These are phyloP conservation scores for Ennomos fuscantarius DNA, from an alignment of 2,888 invertebrate genomes.

Conservation along the genomic window DNA sequence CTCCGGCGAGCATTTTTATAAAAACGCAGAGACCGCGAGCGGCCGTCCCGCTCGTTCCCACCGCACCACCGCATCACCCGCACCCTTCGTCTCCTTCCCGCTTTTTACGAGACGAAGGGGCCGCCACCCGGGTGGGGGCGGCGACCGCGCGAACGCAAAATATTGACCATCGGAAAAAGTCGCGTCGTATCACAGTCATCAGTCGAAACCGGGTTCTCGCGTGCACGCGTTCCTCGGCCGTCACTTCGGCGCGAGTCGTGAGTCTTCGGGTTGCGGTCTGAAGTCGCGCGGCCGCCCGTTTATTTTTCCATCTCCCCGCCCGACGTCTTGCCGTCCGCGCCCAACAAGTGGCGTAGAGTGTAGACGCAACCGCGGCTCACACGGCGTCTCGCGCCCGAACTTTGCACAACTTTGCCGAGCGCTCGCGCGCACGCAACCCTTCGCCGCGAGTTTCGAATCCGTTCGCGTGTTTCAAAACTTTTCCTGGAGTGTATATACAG, in stretches of 20 bases:
- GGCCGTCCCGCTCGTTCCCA: constrained; percentile 82
- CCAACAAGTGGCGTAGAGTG: constrained; percentile 80
- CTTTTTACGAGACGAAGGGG: constrained; percentile 86
- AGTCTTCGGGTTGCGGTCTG: constrained; percentile 82
- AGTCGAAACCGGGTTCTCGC: constrained; percentile 83
- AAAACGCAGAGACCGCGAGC: constrained; percentile 83
- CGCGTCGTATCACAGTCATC: constrained; percentile 86
- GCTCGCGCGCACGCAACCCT: constrained; percentile 67
- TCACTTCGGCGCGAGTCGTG: constrained; percentile 79
- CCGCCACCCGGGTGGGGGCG: constrained; percentile 81
- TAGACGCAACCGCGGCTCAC: constrained; percentile 65
- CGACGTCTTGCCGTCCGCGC: constrained; percentile 75
- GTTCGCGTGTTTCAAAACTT: constrained; percentile 72
- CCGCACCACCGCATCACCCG: constrained; percentile 71
- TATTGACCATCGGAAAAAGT: constrained; percentile 86
- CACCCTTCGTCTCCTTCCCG: constrained; percentile 85
- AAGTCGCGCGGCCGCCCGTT: constrained; percentile 66
- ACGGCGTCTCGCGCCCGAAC: constrained; percentile 77
- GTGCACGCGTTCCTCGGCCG: constrained; percentile 77
- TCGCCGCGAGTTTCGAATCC: constrained; percentile 54
- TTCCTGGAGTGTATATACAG: constrained; percentile 66
- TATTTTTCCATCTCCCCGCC: constrained; percentile 80
- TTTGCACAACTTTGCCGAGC: constrained; percentile 75
- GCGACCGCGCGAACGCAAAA: constrained; percentile 85
- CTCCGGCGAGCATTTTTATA: constrained; percentile 81